Evolutionary conservation across 2,113 vertebrate species (phyloP), one percentile per base, ranked within the genome.

Genomic region (Leucoraja erinaceus): DNA sequence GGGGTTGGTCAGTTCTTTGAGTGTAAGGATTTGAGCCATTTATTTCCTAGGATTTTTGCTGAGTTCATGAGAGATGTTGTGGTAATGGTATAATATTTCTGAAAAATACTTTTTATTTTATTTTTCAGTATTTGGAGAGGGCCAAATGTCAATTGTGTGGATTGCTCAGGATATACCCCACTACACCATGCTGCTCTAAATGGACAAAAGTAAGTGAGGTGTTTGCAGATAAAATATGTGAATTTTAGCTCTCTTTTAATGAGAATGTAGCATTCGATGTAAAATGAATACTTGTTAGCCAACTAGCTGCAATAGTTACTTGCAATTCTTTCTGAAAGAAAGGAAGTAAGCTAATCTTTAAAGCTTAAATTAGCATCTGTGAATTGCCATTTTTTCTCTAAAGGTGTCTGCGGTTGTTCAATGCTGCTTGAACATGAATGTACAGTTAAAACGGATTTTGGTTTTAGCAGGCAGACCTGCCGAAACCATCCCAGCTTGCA

Each of bases 61-160:
- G 70, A 20, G 4, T 72, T 72, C 18, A 22, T 72, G 14, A 5
- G 22, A 16, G 18, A 72, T 72, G 14, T 72, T 72, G 70, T 66
- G 63, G 63, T 47, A 68, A 68, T 68, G 22, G 22, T 20, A 20
- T 72, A 86, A 86, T 86, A 47, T 72, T 90, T 72, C 63, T 90
- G 33, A 91, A 70, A 11, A 18, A 91, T 47, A 6, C 83, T 93
- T 88, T 93, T 47, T 94, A 93, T 56, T 95, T 93, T 96, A 93
- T 94, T 93, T 86, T 8, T 28, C 96, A 99, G 98, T 94, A 99
- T 99, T 95, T 99, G 99, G 99, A 98, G 99, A 95, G 98, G 98
- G 92, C 98, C 99, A 12, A 99, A 99, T 93, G 98, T 99, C 97
- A 99, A 99, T 95, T 99, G 99, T 93, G 98, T 98, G 93, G 99